These are phyloP conservation scores for Alfaro cultratus DNA, from an alignment of 2,797 vertebrate species.

Conservation along the genomic window DNA sequence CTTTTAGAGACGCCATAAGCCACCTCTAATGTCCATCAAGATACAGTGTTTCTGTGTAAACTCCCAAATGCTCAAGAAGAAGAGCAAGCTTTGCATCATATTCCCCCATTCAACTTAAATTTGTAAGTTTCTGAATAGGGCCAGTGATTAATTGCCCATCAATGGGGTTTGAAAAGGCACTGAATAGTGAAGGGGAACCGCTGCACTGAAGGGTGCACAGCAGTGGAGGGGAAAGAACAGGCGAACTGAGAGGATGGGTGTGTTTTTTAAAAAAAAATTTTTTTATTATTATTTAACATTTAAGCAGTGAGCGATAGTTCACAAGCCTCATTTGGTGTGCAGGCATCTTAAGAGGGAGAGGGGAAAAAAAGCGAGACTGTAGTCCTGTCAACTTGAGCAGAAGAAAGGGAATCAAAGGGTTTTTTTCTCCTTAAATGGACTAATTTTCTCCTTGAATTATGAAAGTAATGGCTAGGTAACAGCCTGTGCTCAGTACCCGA, in stretches of 20 bases:
- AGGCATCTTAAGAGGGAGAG: constrained; percentile 81
- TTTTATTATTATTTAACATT: constrained; percentile 62
- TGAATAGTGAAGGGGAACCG: constrained; percentile 61
- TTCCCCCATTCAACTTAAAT: constrained; percentile 37
- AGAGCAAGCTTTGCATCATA: constrained; percentile 8
- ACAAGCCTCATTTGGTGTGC: constrained; percentile 83
- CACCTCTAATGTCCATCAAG: constrained; percentile 8
- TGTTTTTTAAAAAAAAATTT: too few species aligned
- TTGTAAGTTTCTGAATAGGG: constrained; percentile 60
- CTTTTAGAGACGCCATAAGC: constrained; percentile 54
- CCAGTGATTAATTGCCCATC: constrained; percentile 75
- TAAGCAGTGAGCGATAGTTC: constrained; percentile 78
- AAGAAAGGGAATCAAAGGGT: constrained; percentile 92
- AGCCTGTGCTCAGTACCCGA: constrained; percentile 96
- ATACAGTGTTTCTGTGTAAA: constrained; percentile 17
- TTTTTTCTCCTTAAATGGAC: constrained; percentile 94
- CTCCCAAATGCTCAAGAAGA: neutral
- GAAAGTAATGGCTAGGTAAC: constrained; percentile 99
- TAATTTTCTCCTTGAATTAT: constrained; percentile 99
- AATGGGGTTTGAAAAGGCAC: constrained; percentile 58
- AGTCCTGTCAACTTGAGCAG: constrained; percentile 86
- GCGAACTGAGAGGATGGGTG: constrained; percentile 26
- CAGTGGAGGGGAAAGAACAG: constrained; percentile 27
- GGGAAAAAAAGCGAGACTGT: constrained; percentile 62
- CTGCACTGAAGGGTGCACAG: constrained; percentile 46